Percentiles rank a stretch among this genome's conserved stretches.
Evolutionary conservation across 2,113 vertebrate genomes (phyloP).

Genomic region (Callipepla squamata): DNA sequence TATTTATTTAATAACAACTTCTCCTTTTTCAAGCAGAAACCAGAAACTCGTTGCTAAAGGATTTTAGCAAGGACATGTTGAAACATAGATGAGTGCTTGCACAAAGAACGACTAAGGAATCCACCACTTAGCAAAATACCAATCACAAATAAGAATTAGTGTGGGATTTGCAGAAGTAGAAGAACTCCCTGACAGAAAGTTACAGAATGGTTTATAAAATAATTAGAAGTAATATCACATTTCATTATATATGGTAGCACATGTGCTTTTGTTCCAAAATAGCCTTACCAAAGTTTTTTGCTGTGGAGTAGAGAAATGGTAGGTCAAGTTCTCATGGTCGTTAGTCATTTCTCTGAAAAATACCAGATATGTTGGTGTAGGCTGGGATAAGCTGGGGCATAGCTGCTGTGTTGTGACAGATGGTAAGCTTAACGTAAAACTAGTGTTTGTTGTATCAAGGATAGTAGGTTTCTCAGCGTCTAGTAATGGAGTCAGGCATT

Average conservation of each 20-base stretch:
- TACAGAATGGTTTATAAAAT: background rate
- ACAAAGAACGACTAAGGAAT: background rate
- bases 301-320: background rate
- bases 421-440: slow-evolving; percentile 66
- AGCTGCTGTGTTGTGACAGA: slow-evolving; percentile 42
- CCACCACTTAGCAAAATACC: background rate
- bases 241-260: background rate
- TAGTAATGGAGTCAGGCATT: slow-evolving; percentile 55
- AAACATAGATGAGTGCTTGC: background rate
- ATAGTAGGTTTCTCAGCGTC: slow-evolving; percentile 34
- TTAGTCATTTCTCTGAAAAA: slow-evolving; percentile 39
- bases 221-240: background rate
- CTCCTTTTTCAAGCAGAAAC: background rate
- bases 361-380: slow-evolving; percentile 66
- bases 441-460: slow-evolving; percentile 68
- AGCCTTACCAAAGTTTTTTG: slow-evolving; percentile 68
- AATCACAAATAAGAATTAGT: background rate
- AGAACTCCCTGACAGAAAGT: background rate
- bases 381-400: slow-evolving; percentile 23
- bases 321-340: background rate
- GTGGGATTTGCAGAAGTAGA: background rate
- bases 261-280: background rate
- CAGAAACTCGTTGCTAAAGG: background rate
- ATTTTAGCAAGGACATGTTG: background rate
- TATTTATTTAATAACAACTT: background rate